A percentile compares a stretch with the other conserved stretches of the same genome.
Evolutionary conservation across 2,797 vertebrate species (phyloP).

Genomic region (Tarsius wallacei): DNA sequence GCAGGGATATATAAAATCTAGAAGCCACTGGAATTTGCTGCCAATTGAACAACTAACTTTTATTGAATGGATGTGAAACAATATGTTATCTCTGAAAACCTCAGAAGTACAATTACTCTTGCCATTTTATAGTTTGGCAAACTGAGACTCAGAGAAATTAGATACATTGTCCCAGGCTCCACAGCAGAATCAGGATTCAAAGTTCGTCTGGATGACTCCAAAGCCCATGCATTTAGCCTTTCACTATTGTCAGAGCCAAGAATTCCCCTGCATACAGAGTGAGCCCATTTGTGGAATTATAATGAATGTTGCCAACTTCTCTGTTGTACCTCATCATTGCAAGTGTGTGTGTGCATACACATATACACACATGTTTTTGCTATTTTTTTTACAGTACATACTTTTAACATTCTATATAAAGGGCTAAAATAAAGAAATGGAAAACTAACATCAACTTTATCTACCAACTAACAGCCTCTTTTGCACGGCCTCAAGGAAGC

Average conservation of each 20-base stretch:
- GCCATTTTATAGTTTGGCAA: slow-evolving; percentile 1
- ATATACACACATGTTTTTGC: neutral
- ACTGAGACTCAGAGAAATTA: neutral
- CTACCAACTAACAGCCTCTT: neutral
- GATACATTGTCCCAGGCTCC: neutral
- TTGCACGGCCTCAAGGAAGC: neutral
- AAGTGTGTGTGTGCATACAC: neutral
- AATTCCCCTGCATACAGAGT: neutral
- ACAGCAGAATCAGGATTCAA: slow-evolving; percentile 16
- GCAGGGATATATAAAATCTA: neutral
- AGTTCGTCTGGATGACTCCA: neutral
- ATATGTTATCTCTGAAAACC: neutral
- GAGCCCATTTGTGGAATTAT: neutral
- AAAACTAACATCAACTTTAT: neutral
- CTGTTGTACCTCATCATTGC: neutral
- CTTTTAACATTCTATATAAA: neutral
- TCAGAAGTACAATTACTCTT: neutral
- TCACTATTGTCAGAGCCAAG: neutral
- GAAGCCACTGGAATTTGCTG: slow-evolving; percentile 1
- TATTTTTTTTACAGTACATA: neutral
- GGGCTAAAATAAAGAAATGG: neutral
- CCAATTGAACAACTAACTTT: neutral
- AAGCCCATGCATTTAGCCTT: neutral
- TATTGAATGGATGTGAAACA: neutral
- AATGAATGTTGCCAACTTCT: neutral